Conservation (phyloP, 2,888 invertebrate species). For the Sinodicranocentrus sp. region DNA sequence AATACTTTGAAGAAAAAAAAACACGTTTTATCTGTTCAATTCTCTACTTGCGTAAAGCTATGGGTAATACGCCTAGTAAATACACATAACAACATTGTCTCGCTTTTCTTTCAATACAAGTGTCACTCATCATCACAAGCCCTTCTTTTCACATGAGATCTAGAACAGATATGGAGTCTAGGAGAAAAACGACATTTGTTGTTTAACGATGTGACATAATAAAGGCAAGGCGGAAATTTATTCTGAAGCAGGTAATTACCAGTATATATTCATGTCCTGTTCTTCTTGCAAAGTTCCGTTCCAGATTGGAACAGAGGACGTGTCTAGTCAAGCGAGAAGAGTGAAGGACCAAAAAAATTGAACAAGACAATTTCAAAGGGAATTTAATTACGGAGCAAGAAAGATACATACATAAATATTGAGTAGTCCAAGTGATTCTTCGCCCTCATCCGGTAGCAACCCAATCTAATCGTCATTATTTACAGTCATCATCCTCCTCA, state of each 20-base stretch:
- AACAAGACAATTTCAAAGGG: not conserved
- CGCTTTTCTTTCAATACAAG: too few species aligned
- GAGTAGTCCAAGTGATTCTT: too few species aligned
- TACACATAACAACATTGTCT: too few species aligned
- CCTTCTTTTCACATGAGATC: constrained; percentile 30
- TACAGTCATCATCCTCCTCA: not conserved
- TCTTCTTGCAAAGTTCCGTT: constrained; percentile 23
- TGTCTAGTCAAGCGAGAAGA: not conserved
- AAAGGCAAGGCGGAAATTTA: constrained; percentile 54
- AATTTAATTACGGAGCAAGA: not conserved
- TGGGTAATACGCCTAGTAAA: too few species aligned
- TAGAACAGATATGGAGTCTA: constrained; percentile 39
- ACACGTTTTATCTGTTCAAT: too few species aligned
- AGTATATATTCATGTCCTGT: constrained; percentile 37
- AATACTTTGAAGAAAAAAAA: constrained; percentile 39
- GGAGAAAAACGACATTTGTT: constrained; percentile 14
- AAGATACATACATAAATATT: too few species aligned
- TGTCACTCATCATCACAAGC: too few species aligned
- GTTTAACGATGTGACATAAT: constrained; percentile 24
- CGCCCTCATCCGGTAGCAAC: constrained; percentile 24
- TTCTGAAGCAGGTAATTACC: constrained; percentile 51
- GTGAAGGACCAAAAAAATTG: not conserved
- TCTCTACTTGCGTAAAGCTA: too few species aligned
- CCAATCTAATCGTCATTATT: not conserved
- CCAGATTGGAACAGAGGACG: constrained; percentile 13